Conservation (phyloP, 2,113 vertebrate species). For the Sinocyclocheilus rhinocerous region DNA sequence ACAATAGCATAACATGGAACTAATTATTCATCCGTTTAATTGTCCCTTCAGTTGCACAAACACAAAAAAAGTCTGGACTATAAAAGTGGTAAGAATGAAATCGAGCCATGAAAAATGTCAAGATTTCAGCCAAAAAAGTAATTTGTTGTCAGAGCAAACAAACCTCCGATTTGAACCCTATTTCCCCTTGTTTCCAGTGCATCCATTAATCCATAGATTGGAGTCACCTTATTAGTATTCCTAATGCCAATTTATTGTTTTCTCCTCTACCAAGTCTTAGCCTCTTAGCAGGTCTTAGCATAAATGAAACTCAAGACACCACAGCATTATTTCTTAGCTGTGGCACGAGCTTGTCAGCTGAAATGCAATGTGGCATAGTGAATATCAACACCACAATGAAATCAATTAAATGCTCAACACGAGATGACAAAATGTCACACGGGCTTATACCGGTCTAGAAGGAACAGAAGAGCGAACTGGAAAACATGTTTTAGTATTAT, state of each 20-base stretch:
- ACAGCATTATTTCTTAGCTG: constrained; percentile 21
- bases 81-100: neutral
- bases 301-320: constrained; percentile 40
- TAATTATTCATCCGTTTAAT: neutral
- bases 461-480: constrained; percentile 6
- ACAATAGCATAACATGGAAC: no score
- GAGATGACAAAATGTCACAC: constrained; percentile 23
- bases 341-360: constrained; percentile 1
- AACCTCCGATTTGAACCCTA: neutral
- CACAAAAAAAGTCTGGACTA: neutral
- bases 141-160: neutral
- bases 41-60: neutral
- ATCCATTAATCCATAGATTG: neutral
- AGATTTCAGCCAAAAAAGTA: neutral
- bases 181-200: neutral
- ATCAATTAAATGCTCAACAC: constrained; percentile 57
- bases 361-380: constrained; percentile 16
- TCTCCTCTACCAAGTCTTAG: constrained; percentile 16
- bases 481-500: constrained; percentile 16
- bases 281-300: constrained; percentile 28
- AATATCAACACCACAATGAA: constrained; percentile 31
- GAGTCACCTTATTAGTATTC: constrained; percentile 5
- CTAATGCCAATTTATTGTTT: constrained; percentile 22
- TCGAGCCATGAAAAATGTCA: neutral
- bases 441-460: neutral